phyloP scores from a whole-genome alignment of 2,113 vertebrate genomes.

The Noctilio leporinus region DNA sequence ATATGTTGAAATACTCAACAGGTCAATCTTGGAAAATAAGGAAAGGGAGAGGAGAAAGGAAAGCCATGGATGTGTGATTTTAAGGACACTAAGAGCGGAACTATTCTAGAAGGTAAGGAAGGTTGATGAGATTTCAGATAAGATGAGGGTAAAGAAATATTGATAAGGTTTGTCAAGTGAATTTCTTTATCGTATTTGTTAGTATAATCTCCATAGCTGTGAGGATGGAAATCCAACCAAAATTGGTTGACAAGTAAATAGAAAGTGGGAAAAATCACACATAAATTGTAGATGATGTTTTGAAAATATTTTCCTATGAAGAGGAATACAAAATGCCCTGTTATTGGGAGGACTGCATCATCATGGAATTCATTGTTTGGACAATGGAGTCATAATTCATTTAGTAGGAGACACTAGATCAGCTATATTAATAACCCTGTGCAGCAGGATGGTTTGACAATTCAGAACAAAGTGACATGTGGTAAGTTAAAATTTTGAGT shows the following conservation, averaged over 20 bases:
- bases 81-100: neutral
- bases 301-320: neutral
- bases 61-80: neutral
- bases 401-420: neutral
- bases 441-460: neutral
- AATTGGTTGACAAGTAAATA: neutral
- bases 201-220: neutral
- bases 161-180: neutral
- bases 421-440: neutral
- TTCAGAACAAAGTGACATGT: neutral
- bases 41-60: neutral
- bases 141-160: neutral
- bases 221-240: neutral
- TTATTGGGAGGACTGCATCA: neutral
- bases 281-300: neutral
- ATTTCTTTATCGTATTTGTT: neutral
- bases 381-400: neutral
- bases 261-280: neutral
- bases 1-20: neutral
- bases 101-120: neutral
- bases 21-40: neutral
- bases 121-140: neutral
- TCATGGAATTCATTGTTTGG: neutral
- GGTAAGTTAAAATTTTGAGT: neutral
- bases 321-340: neutral